phyloP scores from a whole-genome alignment of 2,888 invertebrate species.

The Dasysyrphus albostriatus region DNA sequence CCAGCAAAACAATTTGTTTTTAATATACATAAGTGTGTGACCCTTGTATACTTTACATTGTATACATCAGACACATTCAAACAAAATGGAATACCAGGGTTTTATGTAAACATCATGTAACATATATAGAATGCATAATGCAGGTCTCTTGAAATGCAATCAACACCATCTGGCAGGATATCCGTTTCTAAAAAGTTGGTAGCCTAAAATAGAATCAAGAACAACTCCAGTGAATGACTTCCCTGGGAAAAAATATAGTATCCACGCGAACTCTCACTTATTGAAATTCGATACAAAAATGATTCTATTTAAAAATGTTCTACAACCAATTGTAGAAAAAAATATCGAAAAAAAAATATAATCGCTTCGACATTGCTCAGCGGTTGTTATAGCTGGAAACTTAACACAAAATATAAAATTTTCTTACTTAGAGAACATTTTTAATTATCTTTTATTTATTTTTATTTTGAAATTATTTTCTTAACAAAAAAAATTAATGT shows the following conservation, averaged over 20 bases:
- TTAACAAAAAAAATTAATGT: background rate
- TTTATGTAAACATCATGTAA: constrained; percentile 4
- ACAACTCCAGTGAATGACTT: background rate
- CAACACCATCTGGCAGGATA: constrained; percentile 63
- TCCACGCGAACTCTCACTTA: background rate
- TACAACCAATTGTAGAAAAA: background rate
- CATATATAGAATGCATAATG: constrained; percentile 5
- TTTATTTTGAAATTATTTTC: background rate
- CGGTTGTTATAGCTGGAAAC: constrained; percentile 26
- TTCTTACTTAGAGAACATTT: constrained; percentile 2
- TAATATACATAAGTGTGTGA: background rate
- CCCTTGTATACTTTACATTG: background rate
- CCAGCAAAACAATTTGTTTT: background rate
- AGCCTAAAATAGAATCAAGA: constrained; percentile 7
- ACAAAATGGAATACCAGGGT: background rate
- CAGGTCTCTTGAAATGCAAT: constrained; percentile 11
- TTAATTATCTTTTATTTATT: constrained; percentile 24
- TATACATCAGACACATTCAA: background rate
- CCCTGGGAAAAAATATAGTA: background rate
- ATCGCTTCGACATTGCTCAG: background rate
- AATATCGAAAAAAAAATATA: background rate
- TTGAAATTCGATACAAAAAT: constrained; percentile 37
- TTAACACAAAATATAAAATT: background rate
- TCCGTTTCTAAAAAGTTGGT: constrained; percentile 18
- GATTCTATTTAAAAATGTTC: constrained; percentile 3